Evolutionary conservation across 2,113 vertebrate genomes (phyloP), one percentile per base, ranked within the genome.

Genomic region (human): DNA sequence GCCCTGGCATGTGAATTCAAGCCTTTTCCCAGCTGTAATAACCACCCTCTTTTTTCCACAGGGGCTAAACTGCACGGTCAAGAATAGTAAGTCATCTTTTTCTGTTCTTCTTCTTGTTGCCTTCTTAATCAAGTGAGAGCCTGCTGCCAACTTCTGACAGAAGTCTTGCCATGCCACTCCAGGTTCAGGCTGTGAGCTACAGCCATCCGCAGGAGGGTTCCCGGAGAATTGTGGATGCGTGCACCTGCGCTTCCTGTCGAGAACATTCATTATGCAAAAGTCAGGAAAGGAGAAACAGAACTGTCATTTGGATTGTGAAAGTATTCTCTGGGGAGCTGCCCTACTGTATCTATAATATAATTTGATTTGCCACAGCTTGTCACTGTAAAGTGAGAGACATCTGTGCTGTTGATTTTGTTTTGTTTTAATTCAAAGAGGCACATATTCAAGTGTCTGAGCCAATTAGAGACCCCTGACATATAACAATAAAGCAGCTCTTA

Each of bases 61-160:
- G 99, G 98, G 96, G 80, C 98, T 99, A 82, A 96, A 95, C 95
- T 99, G 99, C 89, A 94, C 75, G 0, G 98, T 99, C 92, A 92
- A 94, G 94, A 98, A 98, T 0, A 99, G 99, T 99, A 99, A 99
- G 99, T 99, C 40, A 40, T 40, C 61, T 93, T 80, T 61, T 32
- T 92, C 92, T 59, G 72, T 8, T 3, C 4, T 12, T 14, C 14
- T 68, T 20, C 0, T 13, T 50, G 30, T 79, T 68, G 8, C 17
- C 2, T 23, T 32, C 5, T 50, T 10, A 55, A 38, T 66, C 55
- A 80, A 64, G 57, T 79, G 55, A 32, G 13, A 6, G 72, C 96
- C 59, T 45, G 10, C 0, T 66, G 61, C 2, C 25, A 66, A 23
- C 38, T 45, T 30, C 78, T 55, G 55, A 25, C 35, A 78, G 38